Conservation (phyloP, 2,113 vertebrate species). For the Stigmatopora nigra region DNA sequence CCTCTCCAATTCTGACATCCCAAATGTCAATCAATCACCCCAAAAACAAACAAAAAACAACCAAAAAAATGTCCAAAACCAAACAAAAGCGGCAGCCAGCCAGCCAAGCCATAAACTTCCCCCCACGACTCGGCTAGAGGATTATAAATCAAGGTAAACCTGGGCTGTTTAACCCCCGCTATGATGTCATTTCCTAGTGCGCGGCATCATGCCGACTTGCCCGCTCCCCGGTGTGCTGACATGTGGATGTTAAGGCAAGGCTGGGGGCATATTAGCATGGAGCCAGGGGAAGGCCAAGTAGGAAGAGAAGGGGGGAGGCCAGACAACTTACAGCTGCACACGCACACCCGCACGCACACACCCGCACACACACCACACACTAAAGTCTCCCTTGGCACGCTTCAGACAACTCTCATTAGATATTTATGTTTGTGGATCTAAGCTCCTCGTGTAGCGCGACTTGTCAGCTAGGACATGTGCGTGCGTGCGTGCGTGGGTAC, state of each 20-base stretch:
- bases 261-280: constrained; percentile 11
- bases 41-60: background rate
- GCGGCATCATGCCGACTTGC: constrained; percentile 55
- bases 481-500: constrained; percentile 9
- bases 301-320: background rate
- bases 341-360: constrained; percentile 1
- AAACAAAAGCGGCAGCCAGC: background rate
- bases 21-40: background rate
- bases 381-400: constrained; percentile 22
- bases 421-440: constrained; percentile 47
- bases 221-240: constrained; percentile 37
- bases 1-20: background rate
- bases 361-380: constrained; percentile 6
- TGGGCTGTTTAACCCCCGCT: constrained; percentile 67
- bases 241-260: constrained; percentile 23
- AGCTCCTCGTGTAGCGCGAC: constrained; percentile 30
- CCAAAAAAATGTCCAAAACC: background rate
- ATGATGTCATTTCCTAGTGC: constrained; percentile 66
- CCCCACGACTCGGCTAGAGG: constrained; percentile 18
- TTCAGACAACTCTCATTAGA: constrained; percentile 44
- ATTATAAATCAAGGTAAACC: constrained; percentile 73
- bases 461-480: constrained; percentile 16
- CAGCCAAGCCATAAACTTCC: background rate
- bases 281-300: background rate
- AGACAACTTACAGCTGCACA: constrained; percentile 13